Evolutionary conservation across 1,140 invertebrate genomes (phyloP), one percentile per base, ranked within the genome.

Genomic region (Leguminivora glycinivorella): DNA sequence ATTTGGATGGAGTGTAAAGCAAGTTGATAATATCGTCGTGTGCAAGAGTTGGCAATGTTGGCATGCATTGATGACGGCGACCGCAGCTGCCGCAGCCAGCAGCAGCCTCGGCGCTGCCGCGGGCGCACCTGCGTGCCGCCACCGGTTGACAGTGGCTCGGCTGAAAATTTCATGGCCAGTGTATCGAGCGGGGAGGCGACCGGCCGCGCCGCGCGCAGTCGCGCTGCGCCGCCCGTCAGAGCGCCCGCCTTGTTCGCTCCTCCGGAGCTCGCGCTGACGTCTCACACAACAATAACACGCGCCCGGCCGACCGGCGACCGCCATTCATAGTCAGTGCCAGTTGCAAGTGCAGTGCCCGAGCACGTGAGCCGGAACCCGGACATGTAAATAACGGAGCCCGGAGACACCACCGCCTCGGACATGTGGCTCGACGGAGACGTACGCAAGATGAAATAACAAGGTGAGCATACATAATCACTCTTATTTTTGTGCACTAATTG

Each of bases 161-260:
- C 82, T 90, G 83, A 90, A 89, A 87, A 78, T 90, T 90, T 90
- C 86, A 90, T 90, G 88, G 88, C 82, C 88, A 86, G 73, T 75
- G 81, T 90, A 90, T 90, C 81, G 87, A 89, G 82, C 87, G 83
- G 75, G 58, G 68, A 63, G 63, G 58, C 72, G 75, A 71, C 75
- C 40, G 69, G 58, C 68, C 60, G 40, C 38, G 38, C 47, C 40
- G 12, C 79, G 85, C 87, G 87, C 87, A 85, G 84, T 72, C 85
- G 87, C 85, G 77, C 68, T 78, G 69, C 73, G 74, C 71, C 76
- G 69, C 71, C 75, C 79, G 79, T 77, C 73, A 72, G 75, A 75
- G 75, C 73, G 68, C 79, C 73, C 81, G 78, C 75, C 72, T 75
- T 40, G 56, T 58, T 56, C 63, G 43, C 60, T 71, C 68, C 76